Evolutionary conservation across 2,797 vertebrate genomes (phyloP).

Genomic region (Sebastes minor): DNA sequence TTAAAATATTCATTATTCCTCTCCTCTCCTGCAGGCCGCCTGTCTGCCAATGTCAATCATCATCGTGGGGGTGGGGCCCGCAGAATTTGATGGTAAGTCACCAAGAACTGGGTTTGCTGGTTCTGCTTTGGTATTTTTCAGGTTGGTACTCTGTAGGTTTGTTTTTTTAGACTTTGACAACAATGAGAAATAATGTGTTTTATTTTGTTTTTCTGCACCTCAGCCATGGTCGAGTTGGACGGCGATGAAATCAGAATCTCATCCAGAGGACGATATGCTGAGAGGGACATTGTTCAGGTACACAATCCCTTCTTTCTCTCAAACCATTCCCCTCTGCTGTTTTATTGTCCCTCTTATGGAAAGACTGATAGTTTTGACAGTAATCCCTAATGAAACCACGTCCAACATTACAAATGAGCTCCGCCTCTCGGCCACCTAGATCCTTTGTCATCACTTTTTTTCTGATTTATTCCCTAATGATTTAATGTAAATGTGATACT

Average conservation of each 20-base stretch:
- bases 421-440: neutral
- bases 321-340: neutral
- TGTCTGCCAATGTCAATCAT: slow-evolving; percentile 98
- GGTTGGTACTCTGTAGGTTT: neutral
- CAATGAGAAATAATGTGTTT: neutral
- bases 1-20: neutral
- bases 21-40: slow-evolving; percentile 75
- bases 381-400: neutral
- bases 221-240: slow-evolving; percentile 97
- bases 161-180: neutral
- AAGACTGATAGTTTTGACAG: neutral
- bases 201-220: slow-evolving; percentile 28
- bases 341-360: neutral
- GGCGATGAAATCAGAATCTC: slow-evolving; percentile 96
- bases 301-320: neutral
- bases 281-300: slow-evolving; percentile 99
- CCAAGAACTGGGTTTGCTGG: neutral
- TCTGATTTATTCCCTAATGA: neutral
- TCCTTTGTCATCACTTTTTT: neutral
- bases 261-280: slow-evolving; percentile 93
- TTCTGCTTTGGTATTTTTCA: neutral
- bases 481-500: neutral
- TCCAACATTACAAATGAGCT: neutral
- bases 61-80: slow-evolving; percentile 96
- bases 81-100: slow-evolving; percentile 95